Evolutionary conservation across 2,113 vertebrate species (phyloP).

Genomic region (Coracopsis vasa): DNA sequence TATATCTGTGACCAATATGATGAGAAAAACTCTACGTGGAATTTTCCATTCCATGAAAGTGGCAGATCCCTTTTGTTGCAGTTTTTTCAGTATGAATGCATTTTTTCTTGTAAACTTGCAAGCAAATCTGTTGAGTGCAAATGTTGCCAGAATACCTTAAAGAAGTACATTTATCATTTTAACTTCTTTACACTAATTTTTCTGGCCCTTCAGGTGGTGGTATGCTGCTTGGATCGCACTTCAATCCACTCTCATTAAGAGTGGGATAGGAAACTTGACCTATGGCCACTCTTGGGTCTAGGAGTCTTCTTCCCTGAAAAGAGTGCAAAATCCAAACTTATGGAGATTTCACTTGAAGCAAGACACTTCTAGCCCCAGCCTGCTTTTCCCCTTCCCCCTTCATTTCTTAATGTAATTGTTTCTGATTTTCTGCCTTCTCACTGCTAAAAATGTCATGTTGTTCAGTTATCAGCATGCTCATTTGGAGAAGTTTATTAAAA

Average conservation of each 20-base stretch:
- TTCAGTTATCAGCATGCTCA: slow-evolving; percentile 41
- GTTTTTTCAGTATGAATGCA: not conserved
- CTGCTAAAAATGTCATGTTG: slow-evolving; percentile 50
- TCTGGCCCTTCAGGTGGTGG: not conserved
- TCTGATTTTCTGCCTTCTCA: slow-evolving; percentile 56
- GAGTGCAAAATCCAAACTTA: not conserved
- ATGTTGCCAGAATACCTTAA: not conserved
- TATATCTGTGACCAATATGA: not conserved
- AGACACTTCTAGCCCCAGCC: not conserved
- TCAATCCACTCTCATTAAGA: not conserved
- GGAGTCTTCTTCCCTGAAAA: not conserved
- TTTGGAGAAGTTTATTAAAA: slow-evolving; percentile 63
- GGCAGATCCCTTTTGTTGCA: not conserved
- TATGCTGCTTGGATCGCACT: not conserved
- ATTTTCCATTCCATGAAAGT: not conserved
- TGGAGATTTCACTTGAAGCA: not conserved
- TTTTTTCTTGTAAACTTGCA: not conserved
- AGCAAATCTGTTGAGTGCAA: not conserved
- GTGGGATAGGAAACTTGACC: not conserved
- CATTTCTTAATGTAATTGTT: slow-evolving; percentile 41
- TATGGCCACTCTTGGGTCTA: not conserved
- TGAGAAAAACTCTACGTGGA: not conserved
- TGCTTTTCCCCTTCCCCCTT: not conserved
- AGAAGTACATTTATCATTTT: not conserved
- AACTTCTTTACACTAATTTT: not conserved